Conservation (phyloP, 2,888 invertebrate genomes). For the Drepanosiphum platanoidis region DNA sequence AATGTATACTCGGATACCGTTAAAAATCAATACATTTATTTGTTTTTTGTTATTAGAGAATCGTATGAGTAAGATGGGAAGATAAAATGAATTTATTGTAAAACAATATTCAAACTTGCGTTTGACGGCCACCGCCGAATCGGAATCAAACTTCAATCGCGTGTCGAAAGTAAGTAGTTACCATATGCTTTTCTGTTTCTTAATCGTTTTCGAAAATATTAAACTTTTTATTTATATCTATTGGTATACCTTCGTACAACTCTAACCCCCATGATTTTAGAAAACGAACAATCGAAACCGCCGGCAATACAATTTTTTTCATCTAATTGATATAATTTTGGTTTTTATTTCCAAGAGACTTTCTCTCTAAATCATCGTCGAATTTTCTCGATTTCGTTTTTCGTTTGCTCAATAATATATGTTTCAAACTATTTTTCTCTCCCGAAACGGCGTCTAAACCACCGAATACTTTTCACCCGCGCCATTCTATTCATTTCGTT, state of each 20-base stretch:
- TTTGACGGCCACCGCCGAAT: background rate
- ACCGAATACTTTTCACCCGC: background rate
- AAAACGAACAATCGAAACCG: background rate
- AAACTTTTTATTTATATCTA: background rate
- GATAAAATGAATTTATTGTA: background rate
- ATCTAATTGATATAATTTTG: background rate
- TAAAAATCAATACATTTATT: too few relatives aligned
- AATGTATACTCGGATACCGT: too few relatives aligned
- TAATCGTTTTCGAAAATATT: background rate
- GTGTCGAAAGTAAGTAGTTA: constrained; percentile 11
- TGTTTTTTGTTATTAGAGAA: background rate
- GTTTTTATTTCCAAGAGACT: background rate
- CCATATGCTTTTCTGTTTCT: background rate
- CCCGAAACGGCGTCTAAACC: background rate
- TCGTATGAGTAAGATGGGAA: background rate
- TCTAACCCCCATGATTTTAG: background rate
- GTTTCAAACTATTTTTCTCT: too few relatives aligned
- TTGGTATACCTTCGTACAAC: background rate
- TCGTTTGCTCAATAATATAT: background rate
- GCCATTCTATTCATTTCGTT: background rate
- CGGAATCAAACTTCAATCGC: background rate
- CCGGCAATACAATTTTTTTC: background rate
- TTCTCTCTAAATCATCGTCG: background rate
- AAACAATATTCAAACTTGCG: background rate
- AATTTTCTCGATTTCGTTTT: background rate